Percentiles rank a stretch among this genome's conserved stretches.
Evolutionary conservation across 35 echinoderm and acorn worm species (phyloP).

Genomic region (Hemicentrotus pulcherrimus): DNA sequence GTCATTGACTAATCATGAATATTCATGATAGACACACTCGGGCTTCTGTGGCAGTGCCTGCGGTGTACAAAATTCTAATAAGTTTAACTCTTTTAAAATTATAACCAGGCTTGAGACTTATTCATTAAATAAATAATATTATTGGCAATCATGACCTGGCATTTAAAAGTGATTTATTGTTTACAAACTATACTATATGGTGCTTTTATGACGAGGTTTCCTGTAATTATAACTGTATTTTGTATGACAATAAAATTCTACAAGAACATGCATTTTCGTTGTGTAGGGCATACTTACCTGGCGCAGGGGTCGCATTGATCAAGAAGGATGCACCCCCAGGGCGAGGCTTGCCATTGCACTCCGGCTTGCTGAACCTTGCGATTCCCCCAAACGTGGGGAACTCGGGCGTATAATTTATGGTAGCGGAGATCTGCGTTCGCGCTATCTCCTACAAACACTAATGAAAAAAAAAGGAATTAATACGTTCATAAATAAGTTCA

Average conservation of each 20-base stretch:
- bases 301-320: conserved; percentile 10
- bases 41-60: neutral
- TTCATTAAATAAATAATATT: no score
- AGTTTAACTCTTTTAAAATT: no score
- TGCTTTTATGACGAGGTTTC: no score
- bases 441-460: neutral
- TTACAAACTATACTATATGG: neutral
- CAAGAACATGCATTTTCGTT: no score
- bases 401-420: conserved; percentile 34
- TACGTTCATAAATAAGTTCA: no score
- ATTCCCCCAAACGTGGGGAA: conserved; percentile 50
- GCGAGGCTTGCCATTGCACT: conserved; percentile 35
- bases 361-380: conserved; percentile 39
- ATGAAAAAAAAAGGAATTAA: neutral
- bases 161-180: neutral
- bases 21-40: neutral
- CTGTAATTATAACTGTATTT: neutral
- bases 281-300: conserved; percentile 44
- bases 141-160: no score
- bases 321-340: conserved; percentile 42
- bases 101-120: no score
- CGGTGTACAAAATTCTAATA: neutral
- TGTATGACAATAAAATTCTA: neutral
- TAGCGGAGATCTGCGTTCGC: conserved; percentile 12
- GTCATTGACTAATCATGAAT: neutral